Evolutionary conservation across 2,888 invertebrate species (phyloP).

Genomic region (Amphimallon solstitiale): DNA sequence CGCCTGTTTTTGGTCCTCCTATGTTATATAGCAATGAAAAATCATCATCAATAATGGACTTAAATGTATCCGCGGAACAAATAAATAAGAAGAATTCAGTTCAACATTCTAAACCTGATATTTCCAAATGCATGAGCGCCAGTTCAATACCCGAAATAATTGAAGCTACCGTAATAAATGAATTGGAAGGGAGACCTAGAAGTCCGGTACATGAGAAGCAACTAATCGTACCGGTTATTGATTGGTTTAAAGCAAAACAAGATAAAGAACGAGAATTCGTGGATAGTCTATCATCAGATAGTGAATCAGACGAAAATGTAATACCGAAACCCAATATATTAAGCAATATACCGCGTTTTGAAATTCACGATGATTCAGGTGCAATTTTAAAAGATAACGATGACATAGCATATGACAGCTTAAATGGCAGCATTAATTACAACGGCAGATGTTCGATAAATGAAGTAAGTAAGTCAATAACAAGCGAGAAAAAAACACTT

Average conservation of each 20-base stretch:
- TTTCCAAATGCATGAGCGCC: conserved; percentile 38
- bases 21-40: conserved; percentile 30
- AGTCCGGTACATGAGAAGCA: conserved; percentile 74
- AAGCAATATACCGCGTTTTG: conserved; percentile 68
- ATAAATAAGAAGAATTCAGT: not conserved
- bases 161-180: conserved; percentile 53
- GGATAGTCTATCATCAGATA: conserved; percentile 39
- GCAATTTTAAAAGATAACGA: conserved; percentile 44
- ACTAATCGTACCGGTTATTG: conserved; percentile 72
- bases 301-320: conserved; percentile 20
- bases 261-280: conserved; percentile 45
- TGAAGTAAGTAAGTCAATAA: conserved; percentile 56
- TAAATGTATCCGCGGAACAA: conserved; percentile 5
- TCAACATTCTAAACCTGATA: conserved; percentile 33
- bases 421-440: conserved; percentile 42
- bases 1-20: conserved; percentile 50
- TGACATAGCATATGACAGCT: conserved; percentile 51
- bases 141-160: conserved; percentile 28
- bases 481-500: conserved; percentile 59
- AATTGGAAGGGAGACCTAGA: conserved; percentile 64
- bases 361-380: conserved; percentile 67
- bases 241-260: conserved; percentile 66
- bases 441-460: conserved; percentile 43
- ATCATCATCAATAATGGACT: conserved; percentile 28
- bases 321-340: conserved; percentile 44